phyloP scores from a whole-genome alignment of 2,797 vertebrate genomes.

The Thamnophis elegans region DNA sequence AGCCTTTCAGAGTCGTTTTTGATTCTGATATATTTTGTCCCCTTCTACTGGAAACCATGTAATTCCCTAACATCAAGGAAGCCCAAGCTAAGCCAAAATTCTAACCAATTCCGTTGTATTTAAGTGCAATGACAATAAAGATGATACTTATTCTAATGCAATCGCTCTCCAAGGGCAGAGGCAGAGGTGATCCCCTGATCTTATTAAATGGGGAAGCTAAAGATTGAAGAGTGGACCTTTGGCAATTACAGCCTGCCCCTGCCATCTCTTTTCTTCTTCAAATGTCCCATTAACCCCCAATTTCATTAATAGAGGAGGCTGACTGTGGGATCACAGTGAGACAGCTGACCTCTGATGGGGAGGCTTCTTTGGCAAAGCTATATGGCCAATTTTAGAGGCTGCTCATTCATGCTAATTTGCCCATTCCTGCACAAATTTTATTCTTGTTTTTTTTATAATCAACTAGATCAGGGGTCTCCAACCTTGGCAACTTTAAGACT shows the following conservation, averaged over 20 bases:
- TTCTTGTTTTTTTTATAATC: neutral
- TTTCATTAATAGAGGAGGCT: neutral
- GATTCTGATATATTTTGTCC: neutral
- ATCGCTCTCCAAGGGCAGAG: neutral
- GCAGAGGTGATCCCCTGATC: neutral
- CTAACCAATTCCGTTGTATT: too few species aligned
- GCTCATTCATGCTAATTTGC: neutral
- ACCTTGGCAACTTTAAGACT: too few species aligned
- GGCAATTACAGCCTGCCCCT: neutral
- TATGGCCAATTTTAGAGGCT: neutral
- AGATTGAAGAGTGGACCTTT: neutral
- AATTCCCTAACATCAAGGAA: neutral
- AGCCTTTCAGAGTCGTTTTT: neutral
- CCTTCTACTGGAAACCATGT: neutral
- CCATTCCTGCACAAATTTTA: neutral
- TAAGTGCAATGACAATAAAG: too few species aligned
- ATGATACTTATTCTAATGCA: neutral
- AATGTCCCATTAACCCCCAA: neutral
- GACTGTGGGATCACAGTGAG: neutral
- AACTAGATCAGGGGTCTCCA: too few species aligned
- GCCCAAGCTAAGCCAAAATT: fast-evolving
- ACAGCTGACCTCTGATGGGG: neutral
- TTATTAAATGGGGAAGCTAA: neutral
- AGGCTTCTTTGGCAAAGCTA: neutral
- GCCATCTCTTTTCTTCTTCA: neutral